Percentiles rank a stretch among this genome's conserved stretches.
phyloP scores from a whole-genome alignment of 2,113 vertebrate genomes.

The Heterotilapia buettikoferi region DNA sequence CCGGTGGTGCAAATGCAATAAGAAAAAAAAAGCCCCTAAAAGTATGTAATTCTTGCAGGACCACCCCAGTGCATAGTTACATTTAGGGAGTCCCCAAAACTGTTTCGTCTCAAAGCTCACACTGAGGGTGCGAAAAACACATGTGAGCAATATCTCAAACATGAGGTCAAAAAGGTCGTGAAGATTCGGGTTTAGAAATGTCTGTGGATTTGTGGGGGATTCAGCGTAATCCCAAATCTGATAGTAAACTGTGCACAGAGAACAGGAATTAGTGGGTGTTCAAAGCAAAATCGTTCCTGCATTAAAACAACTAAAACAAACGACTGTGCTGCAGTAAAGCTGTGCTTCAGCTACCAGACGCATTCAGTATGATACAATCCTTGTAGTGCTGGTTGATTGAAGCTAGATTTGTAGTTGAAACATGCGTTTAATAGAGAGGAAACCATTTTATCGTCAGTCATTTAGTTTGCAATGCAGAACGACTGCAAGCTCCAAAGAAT shows the following conservation, averaged over 20 bases:
- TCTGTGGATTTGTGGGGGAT: background rate
- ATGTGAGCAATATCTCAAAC: constrained; percentile 21
- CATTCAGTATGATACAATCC: rapidly evolving
- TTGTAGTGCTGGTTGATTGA: background rate
- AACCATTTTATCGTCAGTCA: background rate
- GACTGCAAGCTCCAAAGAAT: background rate
- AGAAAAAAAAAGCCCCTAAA: background rate
- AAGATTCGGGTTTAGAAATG: background rate
- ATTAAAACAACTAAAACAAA: background rate
- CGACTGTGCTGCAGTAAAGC: background rate
- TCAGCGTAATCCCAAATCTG: background rate
- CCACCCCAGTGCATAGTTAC: background rate
- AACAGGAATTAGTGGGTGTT: background rate
- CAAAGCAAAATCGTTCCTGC: background rate
- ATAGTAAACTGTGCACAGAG: background rate
- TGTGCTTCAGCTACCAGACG: background rate
- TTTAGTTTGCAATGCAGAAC: background rate
- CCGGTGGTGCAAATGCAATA: background rate
- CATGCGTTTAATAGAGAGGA: background rate
- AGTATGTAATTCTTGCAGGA: background rate
- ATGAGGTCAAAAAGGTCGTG: constrained; percentile 14
- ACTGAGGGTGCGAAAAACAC: background rate
- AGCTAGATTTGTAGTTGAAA: rapidly evolving
- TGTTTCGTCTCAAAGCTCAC: background rate
- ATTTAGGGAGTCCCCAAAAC: background rate